Evolutionary conservation across 2,888 invertebrate genomes (phyloP).

Genomic region (Polymixis lichenea): DNA sequence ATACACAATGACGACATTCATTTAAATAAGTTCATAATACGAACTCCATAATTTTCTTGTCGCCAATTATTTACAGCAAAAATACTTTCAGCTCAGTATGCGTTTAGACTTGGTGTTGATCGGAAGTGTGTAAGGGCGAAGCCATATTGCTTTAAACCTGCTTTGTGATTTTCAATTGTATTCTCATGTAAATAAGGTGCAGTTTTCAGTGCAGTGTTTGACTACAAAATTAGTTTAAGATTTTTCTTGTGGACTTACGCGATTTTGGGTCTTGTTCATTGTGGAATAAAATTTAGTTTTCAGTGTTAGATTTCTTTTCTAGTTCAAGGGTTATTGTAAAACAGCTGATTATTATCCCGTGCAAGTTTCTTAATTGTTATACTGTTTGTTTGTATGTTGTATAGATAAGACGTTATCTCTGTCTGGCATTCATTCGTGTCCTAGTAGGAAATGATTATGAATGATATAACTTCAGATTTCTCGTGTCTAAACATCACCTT

Average conservation of each 20-base stretch:
- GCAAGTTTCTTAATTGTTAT: constrained; percentile 9
- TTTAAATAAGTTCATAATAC: constrained; percentile 35
- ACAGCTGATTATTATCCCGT: background rate
- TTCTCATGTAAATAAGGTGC: background rate
- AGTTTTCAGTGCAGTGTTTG: constrained; percentile 35
- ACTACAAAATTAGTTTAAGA: background rate
- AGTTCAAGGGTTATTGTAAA: constrained; percentile 10
- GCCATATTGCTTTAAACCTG: background rate
- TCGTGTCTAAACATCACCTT: no score
- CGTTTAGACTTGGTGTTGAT: constrained; percentile 25
- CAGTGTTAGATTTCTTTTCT: background rate
- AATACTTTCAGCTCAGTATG: constrained; percentile 48
- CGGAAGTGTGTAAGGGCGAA: constrained; percentile 20
- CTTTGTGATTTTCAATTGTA: constrained; percentile 6
- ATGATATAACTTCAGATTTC: background rate
- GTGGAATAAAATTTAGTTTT: constrained; percentile 28
- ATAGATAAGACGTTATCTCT: constrained; percentile 10
- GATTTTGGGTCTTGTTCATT: constrained; percentile 6
- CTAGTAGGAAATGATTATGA: background rate
- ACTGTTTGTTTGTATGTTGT: constrained; percentile 3
- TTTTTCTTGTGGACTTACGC: background rate
- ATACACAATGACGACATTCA: constrained; percentile 46
- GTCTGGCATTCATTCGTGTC: background rate
- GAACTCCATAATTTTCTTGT: constrained; percentile 8
- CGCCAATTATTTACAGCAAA: constrained; percentile 38